These are phyloP conservation scores for Trinorchestia longiramus DNA, from an alignment of 1,140 invertebrate species.

Conservation along the genomic window DNA sequence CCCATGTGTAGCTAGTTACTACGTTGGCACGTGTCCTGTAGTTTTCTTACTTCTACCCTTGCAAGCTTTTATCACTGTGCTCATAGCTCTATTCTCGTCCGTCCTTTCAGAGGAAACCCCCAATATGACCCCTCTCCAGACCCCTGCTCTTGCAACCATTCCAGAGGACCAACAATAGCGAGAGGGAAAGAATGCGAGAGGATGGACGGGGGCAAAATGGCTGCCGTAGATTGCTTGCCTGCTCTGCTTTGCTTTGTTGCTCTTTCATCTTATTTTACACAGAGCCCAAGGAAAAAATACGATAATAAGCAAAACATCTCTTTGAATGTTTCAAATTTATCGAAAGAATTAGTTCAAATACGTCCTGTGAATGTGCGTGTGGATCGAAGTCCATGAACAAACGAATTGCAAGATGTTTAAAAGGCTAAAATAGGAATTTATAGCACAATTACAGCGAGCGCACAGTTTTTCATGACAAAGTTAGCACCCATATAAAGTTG, in stretches of 20 bases:
- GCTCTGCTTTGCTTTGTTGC: constrained; percentile 26
- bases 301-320: background rate
- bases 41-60: background rate
- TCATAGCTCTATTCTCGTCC: background rate
- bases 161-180: constrained; percentile 46
- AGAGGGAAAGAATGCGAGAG: constrained; percentile 57
- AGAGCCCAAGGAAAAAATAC: constrained; percentile 11
- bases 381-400: background rate
- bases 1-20: background rate
- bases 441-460: no score
- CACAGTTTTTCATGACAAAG: no score
- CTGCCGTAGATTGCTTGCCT: constrained; percentile 44
- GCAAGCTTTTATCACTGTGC: background rate
- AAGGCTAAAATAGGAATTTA: no score
- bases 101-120: background rate
- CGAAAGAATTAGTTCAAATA: background rate
- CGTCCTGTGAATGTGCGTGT: background rate
- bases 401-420: background rate
- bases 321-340: background rate
- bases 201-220: constrained; percentile 43
- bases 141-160: constrained; percentile 45
- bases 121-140: constrained; percentile 25
- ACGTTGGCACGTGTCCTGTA: background rate
- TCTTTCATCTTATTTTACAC: constrained; percentile 16
- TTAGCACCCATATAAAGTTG: background rate